A percentile compares a stretch with the other conserved stretches of the same genome.
These are phyloP conservation scores for Leucoraja erinaceus DNA, from an alignment of 2,113 vertebrate species.

Conservation along the genomic window DNA sequence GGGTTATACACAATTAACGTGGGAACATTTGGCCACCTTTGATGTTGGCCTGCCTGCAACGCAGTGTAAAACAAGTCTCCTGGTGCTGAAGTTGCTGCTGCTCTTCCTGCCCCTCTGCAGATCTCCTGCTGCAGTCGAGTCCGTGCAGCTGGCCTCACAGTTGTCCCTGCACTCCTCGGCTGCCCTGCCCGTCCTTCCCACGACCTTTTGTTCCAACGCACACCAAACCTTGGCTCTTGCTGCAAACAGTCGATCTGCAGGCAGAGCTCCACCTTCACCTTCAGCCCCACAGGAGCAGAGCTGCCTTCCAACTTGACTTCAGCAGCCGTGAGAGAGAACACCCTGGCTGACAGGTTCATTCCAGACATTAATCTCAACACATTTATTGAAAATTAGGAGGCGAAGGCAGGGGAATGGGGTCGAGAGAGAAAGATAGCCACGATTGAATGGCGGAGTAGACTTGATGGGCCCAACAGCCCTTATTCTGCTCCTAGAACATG, in stretches of 20 bases:
- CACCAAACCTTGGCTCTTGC: neutral
- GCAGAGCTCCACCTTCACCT: neutral
- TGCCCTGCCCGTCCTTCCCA: neutral
- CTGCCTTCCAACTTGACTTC: neutral
- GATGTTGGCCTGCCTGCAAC: neutral
- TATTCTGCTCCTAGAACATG: no score
- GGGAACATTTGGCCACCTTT: neutral
- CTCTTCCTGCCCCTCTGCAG: neutral
- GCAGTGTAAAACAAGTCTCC: neutral
- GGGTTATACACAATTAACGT: neutral
- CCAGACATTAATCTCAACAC: neutral
- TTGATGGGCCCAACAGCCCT: no score
- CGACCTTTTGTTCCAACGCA: constrained; percentile 6
- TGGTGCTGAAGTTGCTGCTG: neutral
- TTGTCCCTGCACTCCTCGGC: neutral
- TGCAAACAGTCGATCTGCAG: neutral
- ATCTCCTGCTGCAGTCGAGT: neutral
- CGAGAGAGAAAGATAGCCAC: no score
- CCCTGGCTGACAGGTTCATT: neutral
- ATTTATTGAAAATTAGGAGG: neutral
- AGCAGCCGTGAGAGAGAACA: neutral
- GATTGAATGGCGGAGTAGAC: no score
- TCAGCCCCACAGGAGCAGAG: neutral
- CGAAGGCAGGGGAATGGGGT: no score
- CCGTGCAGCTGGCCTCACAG: neutral